Base-by-base conservation (phyloP, 2,113 vertebrate genomes). In the Leptodactylus fuscus region DNA sequence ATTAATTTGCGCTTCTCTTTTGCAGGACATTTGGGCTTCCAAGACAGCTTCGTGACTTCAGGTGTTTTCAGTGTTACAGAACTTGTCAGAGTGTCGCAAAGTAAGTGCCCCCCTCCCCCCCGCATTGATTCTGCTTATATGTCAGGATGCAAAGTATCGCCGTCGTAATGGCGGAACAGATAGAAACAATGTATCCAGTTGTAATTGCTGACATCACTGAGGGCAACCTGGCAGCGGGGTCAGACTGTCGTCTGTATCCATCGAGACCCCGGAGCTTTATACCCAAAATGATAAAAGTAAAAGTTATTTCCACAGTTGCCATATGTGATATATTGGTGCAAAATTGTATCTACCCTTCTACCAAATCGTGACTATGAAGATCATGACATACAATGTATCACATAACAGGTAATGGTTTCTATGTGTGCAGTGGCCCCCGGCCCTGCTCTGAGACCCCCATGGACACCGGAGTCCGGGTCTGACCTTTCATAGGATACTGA, bases 21-120 rank as follows among this genome's bases (percentile, higher is more conserved):
- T 92, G 88, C 92, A 99, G 97, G 97, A 95, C 97, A 99, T 92
- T 95, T 98, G 95, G 97, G 97, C 90, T 99, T 99, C 93, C 97
- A 99, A 94, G 97, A 99, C 96, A 99, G 97, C 93, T 99, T 99
- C 87, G 97, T 98, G 93, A 99, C 97, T 87, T 97, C 97, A 84
- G 97, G 97, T 88, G 97, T 98, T 88, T 99, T 99, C 94, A 99
- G 97, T 83, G 97, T 98, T 93, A 96, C 97, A 58, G 97, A 99
- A 90, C 95, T 99, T 41, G 97, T 98, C 88, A 95, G 97, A 93
- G 97, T 99, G 91, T 99, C 97, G 88, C 97, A 99, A 93, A 98
- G 97, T 99, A 95, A 98, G 97, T 96, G 92, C 83, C 60, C 15
- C 11, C 22, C 32, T 15, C 51, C 32, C 22, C 22, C 2, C 32